Evolutionary conservation across 2,797 vertebrate species (phyloP).

Genomic region (Centroberyx gerrardi): DNA sequence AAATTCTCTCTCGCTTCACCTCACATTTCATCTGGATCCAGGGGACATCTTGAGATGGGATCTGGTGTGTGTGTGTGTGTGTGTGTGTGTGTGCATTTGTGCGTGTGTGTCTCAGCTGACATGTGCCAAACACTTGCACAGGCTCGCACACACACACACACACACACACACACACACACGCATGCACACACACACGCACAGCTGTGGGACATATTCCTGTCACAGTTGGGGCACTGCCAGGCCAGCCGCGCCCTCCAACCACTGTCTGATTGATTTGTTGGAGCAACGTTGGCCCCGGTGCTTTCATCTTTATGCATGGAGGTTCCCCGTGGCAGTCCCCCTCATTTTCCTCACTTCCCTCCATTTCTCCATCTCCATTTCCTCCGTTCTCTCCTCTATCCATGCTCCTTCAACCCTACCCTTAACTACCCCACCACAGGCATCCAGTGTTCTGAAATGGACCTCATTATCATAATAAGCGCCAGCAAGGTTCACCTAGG

Average conservation of each 20-base stretch:
- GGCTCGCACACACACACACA: constrained; percentile 10
- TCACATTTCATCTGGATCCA: constrained; percentile 12
- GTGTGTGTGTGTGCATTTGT: background rate
- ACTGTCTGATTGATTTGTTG: constrained; percentile 74
- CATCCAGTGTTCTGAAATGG: constrained; percentile 53
- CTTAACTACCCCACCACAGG: constrained; percentile 44
- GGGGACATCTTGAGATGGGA: constrained; percentile 23
- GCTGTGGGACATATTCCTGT: constrained; percentile 55
- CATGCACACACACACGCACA: constrained; percentile 1
- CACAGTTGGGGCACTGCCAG: constrained; percentile 55
- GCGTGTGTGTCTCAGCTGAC: constrained; percentile 19
- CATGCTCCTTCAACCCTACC: constrained; percentile 19
- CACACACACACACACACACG: constrained; percentile 28
- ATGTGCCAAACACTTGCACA: background rate
- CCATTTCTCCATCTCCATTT: constrained; percentile 35
- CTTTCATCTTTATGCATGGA: constrained; percentile 78
- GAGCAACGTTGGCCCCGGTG: constrained; percentile 52
- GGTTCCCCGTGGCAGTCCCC: constrained; percentile 34
- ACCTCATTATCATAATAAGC: constrained; percentile 73
- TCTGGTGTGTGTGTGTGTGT: constrained; percentile 2
- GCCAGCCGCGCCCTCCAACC: constrained; percentile 68
- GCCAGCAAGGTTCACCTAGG: constrained; percentile 53
- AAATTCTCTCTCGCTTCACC: constrained; percentile 5
- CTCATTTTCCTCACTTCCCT: constrained; percentile 44
- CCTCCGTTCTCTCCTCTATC: constrained; percentile 19